Evolutionary conservation across 2,797 vertebrate genomes (phyloP), one percentile per base, ranked within the genome.

Genomic region (Lithobates sylvaticus): DNA sequence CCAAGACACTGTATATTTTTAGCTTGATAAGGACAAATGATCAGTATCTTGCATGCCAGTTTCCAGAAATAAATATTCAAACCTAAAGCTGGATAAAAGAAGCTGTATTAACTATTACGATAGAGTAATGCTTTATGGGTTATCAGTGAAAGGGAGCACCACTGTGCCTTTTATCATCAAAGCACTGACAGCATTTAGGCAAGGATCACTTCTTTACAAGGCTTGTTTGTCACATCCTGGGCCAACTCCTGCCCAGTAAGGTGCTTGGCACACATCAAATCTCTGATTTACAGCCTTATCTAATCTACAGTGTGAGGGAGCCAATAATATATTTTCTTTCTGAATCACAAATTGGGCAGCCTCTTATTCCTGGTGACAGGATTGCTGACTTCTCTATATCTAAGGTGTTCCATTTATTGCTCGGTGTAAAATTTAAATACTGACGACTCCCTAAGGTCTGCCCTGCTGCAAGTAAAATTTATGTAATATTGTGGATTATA

Each of bases 201-300:
- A 93, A 91, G 87, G 90, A 78, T 86, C 89, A 84, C 89, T 90
- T 83, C 32, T 92, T 83, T 78, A 85, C 89, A 83, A 88, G 89
- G 92, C 92, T 89, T 90, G 89, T 91, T 93, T 88, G 77, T 93
- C 92, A 85, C 83, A 27, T 76, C 85, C 90, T 84, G 34, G 88
- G 89, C 91, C 91, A 90, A 26, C 87, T 91, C 87, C 89, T 88
- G 89, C 83, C 89, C 89, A 90, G 90, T 88, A 93, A 93, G 89
- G 86, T 91, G 86, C 86, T 91, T 93, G 93, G 89, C 93, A 87
- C 87, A 85, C 92, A 93, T 94, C 93, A 93, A 83, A 90, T 81
- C 23, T 89, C 90, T 90, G 92, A 96, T 95, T 95, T 93, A 95
- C 93, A 89, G 88, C 89, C 92, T 94, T 91, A 88, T 94, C 95